phyloP scores from a whole-genome alignment of 1,140 invertebrate genomes.

The Tetramorium alpestre region DNA sequence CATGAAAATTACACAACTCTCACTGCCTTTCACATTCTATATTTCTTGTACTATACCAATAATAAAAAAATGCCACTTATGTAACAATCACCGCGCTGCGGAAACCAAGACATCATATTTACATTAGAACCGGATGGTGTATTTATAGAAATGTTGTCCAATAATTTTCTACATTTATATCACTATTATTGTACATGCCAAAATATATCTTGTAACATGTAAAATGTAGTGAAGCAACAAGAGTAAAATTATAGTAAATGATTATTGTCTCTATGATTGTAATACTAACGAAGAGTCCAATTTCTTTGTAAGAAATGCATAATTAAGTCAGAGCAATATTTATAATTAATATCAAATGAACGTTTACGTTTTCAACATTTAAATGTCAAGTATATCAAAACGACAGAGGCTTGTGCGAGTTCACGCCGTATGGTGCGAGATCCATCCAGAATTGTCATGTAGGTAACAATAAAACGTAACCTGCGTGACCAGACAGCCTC shows the following conservation, averaged over 20 bases:
- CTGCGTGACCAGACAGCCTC: constrained; percentile 38
- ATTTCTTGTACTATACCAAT: constrained; percentile 19
- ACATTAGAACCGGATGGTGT: background rate
- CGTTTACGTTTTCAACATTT: background rate
- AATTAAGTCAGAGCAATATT: background rate
- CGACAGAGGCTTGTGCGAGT: background rate
- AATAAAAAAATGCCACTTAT: constrained; percentile 29
- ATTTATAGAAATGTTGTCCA: background rate
- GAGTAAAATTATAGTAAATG: background rate
- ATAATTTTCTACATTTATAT: background rate
- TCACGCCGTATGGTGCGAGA: constrained; percentile 15
- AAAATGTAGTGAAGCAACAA: background rate
- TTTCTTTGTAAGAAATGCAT: background rate
- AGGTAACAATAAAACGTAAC: constrained; percentile 37
- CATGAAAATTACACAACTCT: constrained; percentile 16
- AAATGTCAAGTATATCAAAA: background rate
- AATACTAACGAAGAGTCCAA: background rate
- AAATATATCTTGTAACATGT: background rate
- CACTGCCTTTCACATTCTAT: background rate
- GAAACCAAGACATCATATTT: background rate
- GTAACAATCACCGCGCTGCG: constrained; percentile 4
- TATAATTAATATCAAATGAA: background rate
- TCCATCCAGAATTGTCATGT: constrained; percentile 38
- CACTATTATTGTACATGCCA: background rate
- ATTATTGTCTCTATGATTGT: background rate